Percentiles rank a stretch among this genome's conserved stretches.
Evolutionary conservation across 2,113 vertebrate genomes (phyloP).

Genomic region (Numenius arquata): DNA sequence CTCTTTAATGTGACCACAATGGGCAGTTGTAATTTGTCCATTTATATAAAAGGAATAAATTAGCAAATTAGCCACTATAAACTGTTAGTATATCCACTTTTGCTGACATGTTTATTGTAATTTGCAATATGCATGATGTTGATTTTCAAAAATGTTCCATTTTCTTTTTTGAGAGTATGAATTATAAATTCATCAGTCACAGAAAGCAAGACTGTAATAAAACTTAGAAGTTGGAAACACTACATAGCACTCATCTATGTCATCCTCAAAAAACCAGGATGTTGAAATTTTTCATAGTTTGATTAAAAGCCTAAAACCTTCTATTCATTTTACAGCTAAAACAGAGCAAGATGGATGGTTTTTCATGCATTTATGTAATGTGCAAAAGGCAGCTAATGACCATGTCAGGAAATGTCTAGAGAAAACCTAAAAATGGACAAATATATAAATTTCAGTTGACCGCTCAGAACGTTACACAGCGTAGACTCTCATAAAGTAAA

Average conservation of each 20-base stretch:
- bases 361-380: not conserved
- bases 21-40: conserved; percentile 31
- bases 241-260: not conserved
- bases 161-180: conserved; percentile 36
- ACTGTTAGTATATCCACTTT: conserved; percentile 55
- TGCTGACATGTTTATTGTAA: conserved; percentile 60
- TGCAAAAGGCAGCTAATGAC: conserved; percentile 32
- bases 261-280: not conserved
- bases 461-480: not conserved
- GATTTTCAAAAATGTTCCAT: conserved; percentile 39
- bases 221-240: not conserved
- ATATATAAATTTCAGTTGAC: not conserved
- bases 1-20: conserved; percentile 56
- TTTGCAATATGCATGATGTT: conserved; percentile 16
- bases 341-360: not conserved
- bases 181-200: conserved; percentile 34
- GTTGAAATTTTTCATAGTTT: conserved; percentile 13
- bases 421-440: not conserved
- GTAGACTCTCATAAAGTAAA: not conserved
- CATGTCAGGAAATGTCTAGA: not conserved
- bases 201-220: not conserved
- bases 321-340: not conserved
- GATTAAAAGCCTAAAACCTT: conserved; percentile 28
- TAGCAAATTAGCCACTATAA: conserved; percentile 39
- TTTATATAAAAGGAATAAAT: conserved; percentile 54